phyloP scores from a whole-genome alignment of 2,797 vertebrate species.

The Taenioides sp. region DNA sequence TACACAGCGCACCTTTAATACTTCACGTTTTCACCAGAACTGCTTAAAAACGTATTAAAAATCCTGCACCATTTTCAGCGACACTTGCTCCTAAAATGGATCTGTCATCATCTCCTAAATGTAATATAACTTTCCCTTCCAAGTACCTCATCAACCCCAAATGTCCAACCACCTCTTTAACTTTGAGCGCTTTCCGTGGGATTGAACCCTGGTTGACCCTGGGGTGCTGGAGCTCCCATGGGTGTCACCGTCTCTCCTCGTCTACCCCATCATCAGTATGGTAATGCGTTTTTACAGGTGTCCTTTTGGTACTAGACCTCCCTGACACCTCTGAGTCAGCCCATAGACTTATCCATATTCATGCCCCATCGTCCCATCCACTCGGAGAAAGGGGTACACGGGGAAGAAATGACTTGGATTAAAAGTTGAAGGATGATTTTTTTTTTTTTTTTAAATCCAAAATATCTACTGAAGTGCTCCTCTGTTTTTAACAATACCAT shows the following conservation, averaged over 20 bases:
- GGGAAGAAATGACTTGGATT: not conserved
- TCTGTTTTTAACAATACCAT: no score
- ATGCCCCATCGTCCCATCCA: constrained; percentile 50
- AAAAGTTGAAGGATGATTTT: not conserved
- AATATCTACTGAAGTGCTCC: no score
- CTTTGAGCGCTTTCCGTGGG: not conserved
- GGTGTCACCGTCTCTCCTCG: constrained; percentile 20
- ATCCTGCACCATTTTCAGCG: not conserved
- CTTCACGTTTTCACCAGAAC: not conserved
- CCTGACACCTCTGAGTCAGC: constrained; percentile 48
- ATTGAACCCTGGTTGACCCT: constrained; percentile 19
- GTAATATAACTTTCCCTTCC: not conserved
- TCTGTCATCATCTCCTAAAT: not conserved
- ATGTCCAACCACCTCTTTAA: not conserved
- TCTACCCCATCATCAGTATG: constrained; percentile 54
- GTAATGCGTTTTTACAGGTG: constrained; percentile 62
- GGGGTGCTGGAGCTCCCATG: constrained; percentile 1
- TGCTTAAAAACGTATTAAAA: not conserved
- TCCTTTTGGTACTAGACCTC: constrained; percentile 57
- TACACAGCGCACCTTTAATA: no score
- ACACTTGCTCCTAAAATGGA: not conserved
- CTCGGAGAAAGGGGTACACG: not conserved
- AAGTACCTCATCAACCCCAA: not conserved
- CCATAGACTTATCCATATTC: constrained; percentile 62
- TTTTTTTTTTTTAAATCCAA: not conserved